Base-by-base conservation (phyloP, 2,113 vertebrate genomes). In the Suricata suricatta region DNA sequence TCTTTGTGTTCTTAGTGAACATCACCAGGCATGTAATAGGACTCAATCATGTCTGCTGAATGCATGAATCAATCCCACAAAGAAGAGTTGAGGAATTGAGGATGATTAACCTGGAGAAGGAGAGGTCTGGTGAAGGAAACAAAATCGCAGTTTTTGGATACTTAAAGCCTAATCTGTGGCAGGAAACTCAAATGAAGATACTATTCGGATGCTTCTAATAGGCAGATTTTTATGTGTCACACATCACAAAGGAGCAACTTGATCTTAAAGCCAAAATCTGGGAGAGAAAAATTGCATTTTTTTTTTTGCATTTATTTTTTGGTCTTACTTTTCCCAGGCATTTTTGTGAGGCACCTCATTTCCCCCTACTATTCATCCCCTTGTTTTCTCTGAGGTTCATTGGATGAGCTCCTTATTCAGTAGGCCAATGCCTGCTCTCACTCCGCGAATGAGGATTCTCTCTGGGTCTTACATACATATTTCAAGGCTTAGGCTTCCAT, bases 301-400 rank as follows among this genome's bases (percentile, higher is more conserved):
- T 88, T 88, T 96, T 91, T 50, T 88, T 64, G 4, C 74, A 41
- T 96, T 96, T 25, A 11, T 85, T 95, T 92, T 81, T 38, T 50
- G 15, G 47, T 35, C 95, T 93, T 68, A 23, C 31, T 90, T 66
- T 74, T 87, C 33, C 44, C 88, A 63, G 63, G 44, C 23, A 19
- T 90, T 89, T 83, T 90, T 79, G 71, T 27, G 57, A 4, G 29
- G 25, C 2, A 52, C 47, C 64, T 95, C 35, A 44, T 77, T 77
- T 66, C 44, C 38, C 35, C 3, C 8, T 41, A 12, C 71, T 93
- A 66, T 38, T 82, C 35, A 74, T 93, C 88, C 52, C 6, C 33
- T 63, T 66, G 29, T 63, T 63, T 76, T 57, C 50, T 77, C 69
- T 16, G 23, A 15, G 17, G 41, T 63, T 96, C 27, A 38, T 15